These are phyloP conservation scores for Palloptera scutellata DNA, from an alignment of 2,888 invertebrate genomes.

Conservation along the genomic window DNA sequence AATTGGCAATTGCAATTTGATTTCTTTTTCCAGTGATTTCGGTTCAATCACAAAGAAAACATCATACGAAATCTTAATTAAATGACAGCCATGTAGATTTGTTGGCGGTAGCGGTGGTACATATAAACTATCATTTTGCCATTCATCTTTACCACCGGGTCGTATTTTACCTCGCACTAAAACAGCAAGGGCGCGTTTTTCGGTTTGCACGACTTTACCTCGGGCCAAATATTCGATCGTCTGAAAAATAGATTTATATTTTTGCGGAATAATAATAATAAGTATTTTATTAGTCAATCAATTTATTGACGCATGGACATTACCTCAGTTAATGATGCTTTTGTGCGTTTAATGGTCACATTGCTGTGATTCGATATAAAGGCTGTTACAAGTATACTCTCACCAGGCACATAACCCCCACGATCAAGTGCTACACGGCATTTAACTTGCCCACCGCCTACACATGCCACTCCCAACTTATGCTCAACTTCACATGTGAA, in stretches of 20 bases:
- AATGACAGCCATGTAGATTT: slow-evolving; percentile 90
- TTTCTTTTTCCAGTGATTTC: slow-evolving; percentile 89
- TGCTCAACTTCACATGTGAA: slow-evolving; percentile 92
- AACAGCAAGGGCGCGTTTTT: slow-evolving; percentile 84
- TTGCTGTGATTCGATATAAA: slow-evolving; percentile 85
- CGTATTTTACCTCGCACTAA: slow-evolving; percentile 82
- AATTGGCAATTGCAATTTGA: slow-evolving; percentile 90
- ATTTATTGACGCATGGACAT: slow-evolving; percentile 9
- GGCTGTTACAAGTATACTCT: slow-evolving; percentile 87
- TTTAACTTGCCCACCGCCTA: slow-evolving; percentile 85
- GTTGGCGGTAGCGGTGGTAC: slow-evolving; percentile 95
- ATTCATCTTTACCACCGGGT: slow-evolving; percentile 81
- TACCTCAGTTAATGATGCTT: slow-evolving; percentile 80
- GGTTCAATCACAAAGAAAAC: slow-evolving; percentile 92
- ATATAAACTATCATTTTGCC: slow-evolving; percentile 88
- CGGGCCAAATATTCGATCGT: slow-evolving; percentile 89
- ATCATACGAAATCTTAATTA: slow-evolving; percentile 92
- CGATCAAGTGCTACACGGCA: slow-evolving; percentile 88
- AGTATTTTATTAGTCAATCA: background rate
- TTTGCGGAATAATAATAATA: background rate
- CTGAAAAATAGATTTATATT: slow-evolving; percentile 60
- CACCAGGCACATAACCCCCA: slow-evolving; percentile 94
- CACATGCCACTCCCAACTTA: slow-evolving; percentile 86
- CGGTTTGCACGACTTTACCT: slow-evolving; percentile 86
- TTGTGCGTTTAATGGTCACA: slow-evolving; percentile 83